These are phyloP conservation scores for Euplexia lucipara DNA, from an alignment of 2,888 invertebrate genomes.

Conservation along the genomic window DNA sequence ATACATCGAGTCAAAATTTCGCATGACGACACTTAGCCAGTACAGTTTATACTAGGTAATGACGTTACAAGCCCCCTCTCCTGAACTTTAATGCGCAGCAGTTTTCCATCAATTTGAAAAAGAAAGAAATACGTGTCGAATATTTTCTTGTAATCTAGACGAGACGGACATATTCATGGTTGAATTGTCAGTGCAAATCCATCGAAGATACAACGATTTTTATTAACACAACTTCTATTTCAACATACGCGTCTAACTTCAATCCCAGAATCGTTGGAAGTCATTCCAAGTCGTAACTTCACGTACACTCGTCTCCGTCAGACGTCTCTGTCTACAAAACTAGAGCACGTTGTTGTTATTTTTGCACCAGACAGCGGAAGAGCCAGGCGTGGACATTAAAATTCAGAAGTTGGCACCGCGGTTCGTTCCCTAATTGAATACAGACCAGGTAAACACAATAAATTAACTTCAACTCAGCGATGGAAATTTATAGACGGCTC, in stretches of 20 bases:
- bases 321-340: conserved; percentile 43
- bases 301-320: conserved; percentile 22
- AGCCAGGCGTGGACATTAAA: conserved; percentile 64
- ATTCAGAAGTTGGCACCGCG: conserved; percentile 65
- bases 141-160: too few species aligned
- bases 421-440: conserved; percentile 61
- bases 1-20: too few species aligned
- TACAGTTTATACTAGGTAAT: too few species aligned
- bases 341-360: conserved; percentile 55
- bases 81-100: too few species aligned
- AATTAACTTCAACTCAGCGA: conserved; percentile 53
- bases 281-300: conserved; percentile 16
- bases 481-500: conserved; percentile 51
- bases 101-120: too few species aligned
- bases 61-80: too few species aligned
- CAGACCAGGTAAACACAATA: conserved; percentile 63
- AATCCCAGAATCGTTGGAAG: neutral
- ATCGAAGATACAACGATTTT: neutral
- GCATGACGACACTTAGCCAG: too few species aligned
- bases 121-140: too few species aligned
- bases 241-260: neutral
- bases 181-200: neutral
- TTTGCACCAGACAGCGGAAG: conserved; percentile 40
- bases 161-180: too few species aligned
- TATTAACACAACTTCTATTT: neutral